These are phyloP conservation scores for Panthera leo DNA, from an alignment of 2,113 vertebrate species.

Conservation along the genomic window DNA sequence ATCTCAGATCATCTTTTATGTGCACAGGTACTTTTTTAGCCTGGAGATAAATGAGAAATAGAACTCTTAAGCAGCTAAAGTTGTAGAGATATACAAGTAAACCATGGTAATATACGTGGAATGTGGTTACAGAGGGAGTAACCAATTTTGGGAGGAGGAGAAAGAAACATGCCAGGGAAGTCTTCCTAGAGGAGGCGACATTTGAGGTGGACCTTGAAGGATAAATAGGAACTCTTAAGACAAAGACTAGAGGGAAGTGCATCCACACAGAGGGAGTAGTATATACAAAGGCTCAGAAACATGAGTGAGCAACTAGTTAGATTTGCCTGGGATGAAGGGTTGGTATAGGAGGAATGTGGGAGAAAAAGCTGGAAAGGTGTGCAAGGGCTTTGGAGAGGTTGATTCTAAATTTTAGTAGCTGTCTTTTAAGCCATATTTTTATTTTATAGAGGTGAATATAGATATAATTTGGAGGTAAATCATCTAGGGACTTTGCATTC, in stretches of 20 bases:
- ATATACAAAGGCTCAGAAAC: neutral
- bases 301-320: neutral
- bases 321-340: neutral
- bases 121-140: slow-evolving; percentile 16
- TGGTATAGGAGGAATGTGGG: neutral
- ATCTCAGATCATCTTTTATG: neutral
- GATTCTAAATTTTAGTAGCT: slow-evolving; percentile 11
- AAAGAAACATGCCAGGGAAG: neutral
- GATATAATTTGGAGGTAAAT: neutral
- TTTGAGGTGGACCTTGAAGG: slow-evolving; percentile 7
- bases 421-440: neutral
- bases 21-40: neutral
- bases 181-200: neutral
- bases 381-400: neutral
- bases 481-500: neutral
- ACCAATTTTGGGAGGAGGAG: neutral
- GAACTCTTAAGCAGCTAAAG: neutral
- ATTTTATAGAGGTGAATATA: neutral
- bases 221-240: neutral
- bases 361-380: neutral
- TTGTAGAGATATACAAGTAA: neutral
- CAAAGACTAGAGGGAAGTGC: neutral
- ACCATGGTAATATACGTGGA: neutral
- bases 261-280: neutral
- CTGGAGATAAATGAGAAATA: neutral